Evolutionary conservation across 2,888 invertebrate species (phyloP), one percentile per base, ranked within the genome.

Genomic region (Mythimna albipuncta): DNA sequence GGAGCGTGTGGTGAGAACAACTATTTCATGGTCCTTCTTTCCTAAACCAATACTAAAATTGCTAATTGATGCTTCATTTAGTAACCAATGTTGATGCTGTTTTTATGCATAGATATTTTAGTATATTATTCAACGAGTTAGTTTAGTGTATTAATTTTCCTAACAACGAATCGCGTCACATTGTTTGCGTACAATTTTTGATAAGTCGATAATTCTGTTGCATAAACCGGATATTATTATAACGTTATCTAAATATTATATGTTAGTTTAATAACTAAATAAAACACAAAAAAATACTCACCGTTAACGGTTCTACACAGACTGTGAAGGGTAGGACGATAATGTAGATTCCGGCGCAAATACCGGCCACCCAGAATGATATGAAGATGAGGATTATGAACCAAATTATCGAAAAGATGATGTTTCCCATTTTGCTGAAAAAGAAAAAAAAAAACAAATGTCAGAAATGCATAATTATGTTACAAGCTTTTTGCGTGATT

Each of bases 271-370:
- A 32, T 32, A 32, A 32, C 32, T 32, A 32, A 1, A 21, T 61
- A 55, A 21, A 61, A 41, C 38, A 19, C 19, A 2, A 32, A 50
- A 2, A 32, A 50, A 64, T 59, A 96, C 97, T 97, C 93, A 98
- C 98, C 94, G 97, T 92, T 91, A 98, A 94, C 6, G 97, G 96
- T 73, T 97, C 96, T 93, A 98, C 96, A 92, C 98, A 98, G 10
- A 97, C 97, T 70, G 97, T 97, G 72, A 98, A 95, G 10, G 97
- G 97, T 79, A 97, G 96, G 6, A 98, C 78, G 44, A 98, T 84
- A 72, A 98, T 97, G 93, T 98, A 98, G 85, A 97, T 93, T 73
- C 97, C 97, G 2, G 98, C 97, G 82, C 97, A 97, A 81, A 98
- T 93, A 64, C 96, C 96, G 16, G 98, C 98, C 61, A 98, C 93